Evolutionary conservation across 2,797 vertebrate genomes (phyloP).

Genomic region (Gambusia yucatana): DNA sequence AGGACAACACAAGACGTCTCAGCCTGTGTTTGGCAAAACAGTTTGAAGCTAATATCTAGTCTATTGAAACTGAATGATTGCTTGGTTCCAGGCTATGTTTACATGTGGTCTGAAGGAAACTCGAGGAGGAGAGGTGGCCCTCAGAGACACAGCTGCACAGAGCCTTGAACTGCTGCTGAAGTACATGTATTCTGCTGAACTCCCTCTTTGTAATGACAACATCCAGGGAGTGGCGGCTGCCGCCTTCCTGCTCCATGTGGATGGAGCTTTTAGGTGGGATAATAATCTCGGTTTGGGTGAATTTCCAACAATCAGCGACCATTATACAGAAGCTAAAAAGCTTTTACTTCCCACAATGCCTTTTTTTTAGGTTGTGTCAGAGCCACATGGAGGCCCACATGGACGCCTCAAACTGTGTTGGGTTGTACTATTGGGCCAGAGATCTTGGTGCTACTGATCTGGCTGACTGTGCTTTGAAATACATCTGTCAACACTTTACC

Average conservation of each 20-base stretch:
- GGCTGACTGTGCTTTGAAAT: slow-evolving; percentile 81
- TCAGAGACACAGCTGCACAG: slow-evolving; percentile 84
- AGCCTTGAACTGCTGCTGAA: slow-evolving; percentile 82
- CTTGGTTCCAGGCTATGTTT: slow-evolving; percentile 77
- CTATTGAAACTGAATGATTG: background rate
- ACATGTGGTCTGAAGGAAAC: slow-evolving; percentile 89
- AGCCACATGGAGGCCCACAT: slow-evolving; percentile 88
- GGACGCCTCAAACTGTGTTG: slow-evolving; percentile 90
- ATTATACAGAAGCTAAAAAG: background rate
- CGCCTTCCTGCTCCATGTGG: slow-evolving; percentile 89
- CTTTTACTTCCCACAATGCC: background rate
- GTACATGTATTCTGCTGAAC: slow-evolving; percentile 85
- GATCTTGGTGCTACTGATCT: slow-evolving; percentile 85
- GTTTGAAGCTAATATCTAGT: background rate
- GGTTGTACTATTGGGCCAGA: slow-evolving; percentile 88
- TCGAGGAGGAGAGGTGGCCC: slow-evolving; percentile 79
- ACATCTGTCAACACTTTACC: slow-evolving; percentile 86
- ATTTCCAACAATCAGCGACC: background rate
- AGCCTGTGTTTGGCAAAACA: background rate
- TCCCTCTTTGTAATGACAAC: slow-evolving; percentile 81
- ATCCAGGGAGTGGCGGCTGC: slow-evolving; percentile 87
- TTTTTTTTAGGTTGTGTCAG: slow-evolving; percentile 78
- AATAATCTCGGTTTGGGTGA: background rate
- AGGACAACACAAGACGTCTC: background rate
- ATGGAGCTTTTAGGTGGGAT: slow-evolving; percentile 80